Evolutionary conservation across 2,888 invertebrate genomes (phyloP).

Genomic region (Brachylomia viminalis): DNA sequence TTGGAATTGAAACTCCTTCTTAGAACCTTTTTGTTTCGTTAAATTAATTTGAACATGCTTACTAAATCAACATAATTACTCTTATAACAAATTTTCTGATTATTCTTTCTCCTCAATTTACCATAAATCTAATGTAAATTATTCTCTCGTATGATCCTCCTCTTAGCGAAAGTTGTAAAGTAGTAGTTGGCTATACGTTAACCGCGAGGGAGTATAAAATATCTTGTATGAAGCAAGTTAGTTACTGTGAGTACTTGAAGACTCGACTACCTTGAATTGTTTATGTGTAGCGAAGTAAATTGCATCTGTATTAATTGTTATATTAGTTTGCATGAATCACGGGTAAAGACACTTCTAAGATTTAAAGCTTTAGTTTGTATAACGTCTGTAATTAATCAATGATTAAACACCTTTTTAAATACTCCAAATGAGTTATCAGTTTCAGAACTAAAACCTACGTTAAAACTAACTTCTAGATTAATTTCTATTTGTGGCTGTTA

Average conservation of each 20-base stretch:
- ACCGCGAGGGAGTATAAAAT: constrained; percentile 71
- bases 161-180: constrained; percentile 74
- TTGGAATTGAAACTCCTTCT: constrained; percentile 57
- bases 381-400: background rate
- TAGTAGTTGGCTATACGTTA: constrained; percentile 74
- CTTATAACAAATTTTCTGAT: too few relatives aligned
- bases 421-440: background rate
- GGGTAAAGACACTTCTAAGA: background rate
- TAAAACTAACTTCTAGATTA: constrained; percentile 2
- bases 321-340: background rate
- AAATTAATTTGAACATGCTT: constrained; percentile 13
- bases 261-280: constrained; percentile 32
- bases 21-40: constrained; percentile 53
- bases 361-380: background rate
- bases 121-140: background rate
- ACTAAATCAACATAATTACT: background rate
- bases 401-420: background rate
- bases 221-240: constrained; percentile 68
- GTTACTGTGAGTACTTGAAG: constrained; percentile 61
- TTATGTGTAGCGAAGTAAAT: constrained; percentile 5
- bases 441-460: background rate
- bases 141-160: constrained; percentile 47
- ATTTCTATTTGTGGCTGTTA: background rate
- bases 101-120: too few relatives aligned
- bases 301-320: background rate